phyloP scores from a whole-genome alignment of 92 coral and sea anemone genomes.

The Porites rus region DNA sequence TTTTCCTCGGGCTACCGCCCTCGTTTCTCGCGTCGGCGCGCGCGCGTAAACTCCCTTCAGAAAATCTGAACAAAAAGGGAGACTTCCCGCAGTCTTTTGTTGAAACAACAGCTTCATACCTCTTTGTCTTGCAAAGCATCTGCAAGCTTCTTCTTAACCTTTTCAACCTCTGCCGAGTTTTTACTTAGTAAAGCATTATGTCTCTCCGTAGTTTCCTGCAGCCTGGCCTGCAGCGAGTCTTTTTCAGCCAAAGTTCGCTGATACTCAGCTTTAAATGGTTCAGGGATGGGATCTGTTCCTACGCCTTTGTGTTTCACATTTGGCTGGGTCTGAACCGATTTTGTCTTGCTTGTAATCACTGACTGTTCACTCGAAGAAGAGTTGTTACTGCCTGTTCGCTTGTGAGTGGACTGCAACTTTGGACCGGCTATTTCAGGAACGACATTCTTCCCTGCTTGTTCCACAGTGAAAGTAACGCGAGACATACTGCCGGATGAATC shows the following conservation, averaged over 20 bases:
- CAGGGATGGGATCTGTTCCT: slow-evolving; percentile 84
- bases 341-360: slow-evolving; percentile 66
- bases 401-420: neutral
- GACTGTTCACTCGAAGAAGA: slow-evolving; percentile 12
- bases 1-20: too few relatives aligned
- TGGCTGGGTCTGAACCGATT: slow-evolving; percentile 87
- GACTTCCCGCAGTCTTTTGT: too few relatives aligned
- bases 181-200: slow-evolving; percentile 41
- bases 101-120: slow-evolving; percentile 52
- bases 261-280: slow-evolving; percentile 85
- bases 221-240: slow-evolving; percentile 66
- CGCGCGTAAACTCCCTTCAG: too few relatives aligned
- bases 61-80: too few relatives aligned
- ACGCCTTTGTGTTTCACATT: slow-evolving; percentile 79
- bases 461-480: neutral
- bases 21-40: too few relatives aligned
- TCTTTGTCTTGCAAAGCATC: slow-evolving; percentile 74
- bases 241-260: slow-evolving; percentile 74
- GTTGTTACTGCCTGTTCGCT: neutral
- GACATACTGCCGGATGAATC: slow-evolving; percentile 2
- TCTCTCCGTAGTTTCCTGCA: slow-evolving; percentile 74
- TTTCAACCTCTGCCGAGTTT: slow-evolving; percentile 70
- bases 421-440: neutral
- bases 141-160: slow-evolving; percentile 75
- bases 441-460: neutral